Evolutionary conservation across 2,113 vertebrate genomes (phyloP), one percentile per base, ranked within the genome.

Genomic region (Serilophus lunatus): DNA sequence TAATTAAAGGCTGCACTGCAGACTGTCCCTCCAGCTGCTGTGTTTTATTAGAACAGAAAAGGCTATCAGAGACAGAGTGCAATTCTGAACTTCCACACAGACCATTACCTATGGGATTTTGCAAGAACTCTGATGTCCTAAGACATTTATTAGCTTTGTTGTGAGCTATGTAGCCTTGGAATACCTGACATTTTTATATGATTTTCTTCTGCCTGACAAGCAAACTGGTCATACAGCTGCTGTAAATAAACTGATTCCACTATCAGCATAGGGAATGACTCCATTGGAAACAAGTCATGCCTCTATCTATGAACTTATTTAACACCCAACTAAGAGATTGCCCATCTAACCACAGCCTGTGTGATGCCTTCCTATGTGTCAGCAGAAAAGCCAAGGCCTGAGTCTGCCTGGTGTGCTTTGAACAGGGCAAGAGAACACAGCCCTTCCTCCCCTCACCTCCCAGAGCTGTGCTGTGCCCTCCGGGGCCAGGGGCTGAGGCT

Each of bases 1-100:
- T 85, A 94, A 95, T 93, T 94, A 91, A 86, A 95, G 93, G 61
- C 77, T 69, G 33, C 10, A 8, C 66, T 69, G 50, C 18, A 25
- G 86, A 93, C 25, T 44, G 84, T 12, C 60, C 31, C 51, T 72
- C 44, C 77, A 82, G 84, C 81, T 92, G 77, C 74, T 76, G 53
- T 25, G 59, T 40, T 93, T 72, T 54, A 68, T 79, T 10, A 63
- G 36, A 64, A 65, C 6, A 10, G 56, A 75, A 93, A 81, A 42
- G 79, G 51, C 82, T 57, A 85, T n/a, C 77, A 79, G 65, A 71
- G 60, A 63, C 42, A 87, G 47, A 50, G 50, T 54, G 45, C 45
- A 74, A 50, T 84, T 64, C 84, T 47, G 36, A 93, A 69, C 53
- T 71, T 91, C 54, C 35, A 53, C 4, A 50, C 61, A 92, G 49